phyloP scores from a whole-genome alignment of 2,888 invertebrate genomes.

The Leptinotarsa tumamoca region DNA sequence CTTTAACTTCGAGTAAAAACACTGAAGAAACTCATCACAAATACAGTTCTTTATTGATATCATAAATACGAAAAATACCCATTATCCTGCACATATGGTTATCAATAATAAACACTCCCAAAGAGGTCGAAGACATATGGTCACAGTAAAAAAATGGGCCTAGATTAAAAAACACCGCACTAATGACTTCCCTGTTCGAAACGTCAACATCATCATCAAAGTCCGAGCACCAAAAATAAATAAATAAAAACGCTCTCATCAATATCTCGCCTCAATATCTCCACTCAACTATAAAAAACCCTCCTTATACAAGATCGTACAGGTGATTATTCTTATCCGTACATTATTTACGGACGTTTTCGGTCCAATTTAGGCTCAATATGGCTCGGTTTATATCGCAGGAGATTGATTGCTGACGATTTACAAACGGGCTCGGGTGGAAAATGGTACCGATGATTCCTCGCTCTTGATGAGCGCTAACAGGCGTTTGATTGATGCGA shows the following conservation, averaged over 20 bases:
- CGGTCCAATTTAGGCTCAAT: constrained; percentile 45
- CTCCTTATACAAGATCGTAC: constrained; percentile 26
- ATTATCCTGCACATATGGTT: too few species aligned
- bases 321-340: constrained; percentile 42
- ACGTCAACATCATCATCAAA: constrained; percentile 13
- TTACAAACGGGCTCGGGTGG: constrained; percentile 51
- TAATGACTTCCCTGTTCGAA: neutral
- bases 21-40: too few species aligned
- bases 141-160: neutral
- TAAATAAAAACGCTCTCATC: neutral
- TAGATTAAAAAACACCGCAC: neutral
- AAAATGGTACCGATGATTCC: constrained; percentile 50
- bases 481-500: constrained; percentile 65
- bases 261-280: constrained; percentile 5
- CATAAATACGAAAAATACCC: too few species aligned
- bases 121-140: too few species aligned
- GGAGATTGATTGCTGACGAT: constrained; percentile 60
- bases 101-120: too few species aligned
- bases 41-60: too few species aligned
- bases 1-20: too few species aligned
- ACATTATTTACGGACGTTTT: constrained; percentile 45
- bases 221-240: neutral
- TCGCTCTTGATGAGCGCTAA: constrained; percentile 61
- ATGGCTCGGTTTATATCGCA: constrained; percentile 48
- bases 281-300: constrained; percentile 10